phyloP scores from a whole-genome alignment of 2,888 invertebrate species.

The Diarsia dahlii region DNA sequence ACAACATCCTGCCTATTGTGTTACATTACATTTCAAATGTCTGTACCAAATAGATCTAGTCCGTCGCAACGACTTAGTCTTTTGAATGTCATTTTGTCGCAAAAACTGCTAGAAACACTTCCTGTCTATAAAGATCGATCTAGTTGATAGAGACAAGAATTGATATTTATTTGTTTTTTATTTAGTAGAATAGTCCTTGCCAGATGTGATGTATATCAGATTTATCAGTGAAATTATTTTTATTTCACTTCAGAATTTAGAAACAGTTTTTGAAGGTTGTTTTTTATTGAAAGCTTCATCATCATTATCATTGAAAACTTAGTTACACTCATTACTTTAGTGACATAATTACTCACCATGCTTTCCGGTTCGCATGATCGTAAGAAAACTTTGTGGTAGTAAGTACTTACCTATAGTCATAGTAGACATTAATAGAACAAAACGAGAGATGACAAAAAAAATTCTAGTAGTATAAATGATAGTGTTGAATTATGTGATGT shows the following conservation, averaged over 20 bases:
- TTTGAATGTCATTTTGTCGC: constrained; percentile 45
- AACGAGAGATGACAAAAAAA: too few species aligned
- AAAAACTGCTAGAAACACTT: constrained; percentile 34
- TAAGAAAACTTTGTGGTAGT: too few species aligned
- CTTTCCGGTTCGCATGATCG: too few species aligned
- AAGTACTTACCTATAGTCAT: too few species aligned
- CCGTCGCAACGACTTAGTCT: constrained; percentile 36
- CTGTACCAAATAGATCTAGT: constrained; percentile 24
- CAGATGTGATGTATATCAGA: too few species aligned
- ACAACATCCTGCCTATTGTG: constrained; percentile 51
- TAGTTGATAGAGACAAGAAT: constrained; percentile 28
- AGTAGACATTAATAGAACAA: too few species aligned
- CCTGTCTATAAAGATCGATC: constrained; percentile 36
- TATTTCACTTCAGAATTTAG: not conserved
- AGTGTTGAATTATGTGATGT: too few species aligned
- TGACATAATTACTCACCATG: too few species aligned
- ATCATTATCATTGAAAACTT: too few species aligned
- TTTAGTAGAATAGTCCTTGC: too few species aligned
- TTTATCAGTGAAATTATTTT: too few species aligned
- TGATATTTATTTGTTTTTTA: constrained; percentile 18
- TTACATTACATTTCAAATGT: constrained; percentile 38
- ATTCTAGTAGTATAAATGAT: too few species aligned
- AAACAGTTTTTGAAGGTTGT: not conserved
- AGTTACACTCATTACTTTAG: not conserved
- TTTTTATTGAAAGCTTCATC: not conserved